phyloP scores from a whole-genome alignment of 2,113 vertebrate genomes.

The Orthonyx spaldingii region DNA sequence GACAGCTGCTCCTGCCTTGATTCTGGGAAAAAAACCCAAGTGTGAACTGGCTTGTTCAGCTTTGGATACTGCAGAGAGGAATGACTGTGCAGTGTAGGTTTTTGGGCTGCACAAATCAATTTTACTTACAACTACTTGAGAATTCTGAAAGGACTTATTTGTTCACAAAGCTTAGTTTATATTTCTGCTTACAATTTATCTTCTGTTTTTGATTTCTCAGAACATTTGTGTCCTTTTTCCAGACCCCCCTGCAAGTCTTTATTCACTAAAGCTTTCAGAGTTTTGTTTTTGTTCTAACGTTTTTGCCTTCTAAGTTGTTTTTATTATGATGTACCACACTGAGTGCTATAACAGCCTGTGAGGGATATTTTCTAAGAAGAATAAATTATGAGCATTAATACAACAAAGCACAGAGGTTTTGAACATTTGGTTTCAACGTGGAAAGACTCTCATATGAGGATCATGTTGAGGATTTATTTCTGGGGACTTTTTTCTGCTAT shows the following conservation, averaged over 20 bases:
- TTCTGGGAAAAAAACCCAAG: neutral
- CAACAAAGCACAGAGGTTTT: conserved; percentile 53
- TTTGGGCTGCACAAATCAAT: neutral
- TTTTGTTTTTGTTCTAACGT: conserved; percentile 31
- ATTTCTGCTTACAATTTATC: conserved; percentile 45
- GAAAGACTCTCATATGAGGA: conserved; percentile 46
- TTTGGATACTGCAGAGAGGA: neutral
- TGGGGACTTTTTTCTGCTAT: conserved; percentile 21
- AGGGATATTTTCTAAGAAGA: conserved; percentile 54
- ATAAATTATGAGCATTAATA: conserved; percentile 60
- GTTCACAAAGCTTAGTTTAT: conserved; percentile 29
- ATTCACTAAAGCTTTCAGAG: conserved; percentile 47
- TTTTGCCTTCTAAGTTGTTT: conserved; percentile 50
- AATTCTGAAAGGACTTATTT: conserved; percentile 6
- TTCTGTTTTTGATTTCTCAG: conserved; percentile 54
- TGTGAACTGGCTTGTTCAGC: neutral
- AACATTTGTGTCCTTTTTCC: conserved; percentile 55
- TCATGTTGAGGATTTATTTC: conserved; percentile 50
- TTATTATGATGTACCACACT: conserved; percentile 53
- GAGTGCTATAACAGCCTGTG: conserved; percentile 36
- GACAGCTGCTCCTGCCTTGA: neutral
- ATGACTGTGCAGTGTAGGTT: neutral
- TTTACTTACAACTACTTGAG: neutral
- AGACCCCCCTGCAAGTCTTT: conserved; percentile 54
- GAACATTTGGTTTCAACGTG: conserved; percentile 63